Percentiles rank a stretch among this genome's conserved stretches.
Evolutionary conservation across 2,797 vertebrate genomes (phyloP).

Genomic region (Sciurus vulgaris): DNA sequence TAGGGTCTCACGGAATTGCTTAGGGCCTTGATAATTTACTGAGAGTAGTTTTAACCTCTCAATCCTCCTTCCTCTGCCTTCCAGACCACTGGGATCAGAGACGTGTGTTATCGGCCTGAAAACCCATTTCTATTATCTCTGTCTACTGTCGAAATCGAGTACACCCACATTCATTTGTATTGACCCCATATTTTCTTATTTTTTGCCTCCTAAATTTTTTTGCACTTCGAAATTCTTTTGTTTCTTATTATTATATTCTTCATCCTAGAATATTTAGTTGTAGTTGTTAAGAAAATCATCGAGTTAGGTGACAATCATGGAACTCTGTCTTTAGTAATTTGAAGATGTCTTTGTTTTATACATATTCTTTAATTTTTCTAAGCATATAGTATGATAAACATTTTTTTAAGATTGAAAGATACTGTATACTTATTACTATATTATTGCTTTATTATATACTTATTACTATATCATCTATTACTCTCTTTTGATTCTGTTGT

Average conservation of each 20-base stretch:
- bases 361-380: background rate
- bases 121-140: background rate
- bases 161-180: background rate
- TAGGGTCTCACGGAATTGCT: no score
- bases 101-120: no score
- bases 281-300: background rate
- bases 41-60: no score
- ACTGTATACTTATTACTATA: background rate
- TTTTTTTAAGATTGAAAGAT: background rate
- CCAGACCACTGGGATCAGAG: no score
- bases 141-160: background rate
- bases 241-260: background rate
- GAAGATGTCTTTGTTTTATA: background rate
- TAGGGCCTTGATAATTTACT: no score
- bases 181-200: background rate
- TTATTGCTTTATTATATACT: no score
- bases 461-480: no score
- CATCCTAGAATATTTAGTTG: background rate
- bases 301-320: background rate
- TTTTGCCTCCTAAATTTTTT: background rate
- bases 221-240: background rate
- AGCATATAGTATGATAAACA: background rate
- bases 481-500: constrained; percentile 3
- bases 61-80: no score
- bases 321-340: background rate